phyloP scores from a whole-genome alignment of 2,888 invertebrate species.

The Alcis repandata region DNA sequence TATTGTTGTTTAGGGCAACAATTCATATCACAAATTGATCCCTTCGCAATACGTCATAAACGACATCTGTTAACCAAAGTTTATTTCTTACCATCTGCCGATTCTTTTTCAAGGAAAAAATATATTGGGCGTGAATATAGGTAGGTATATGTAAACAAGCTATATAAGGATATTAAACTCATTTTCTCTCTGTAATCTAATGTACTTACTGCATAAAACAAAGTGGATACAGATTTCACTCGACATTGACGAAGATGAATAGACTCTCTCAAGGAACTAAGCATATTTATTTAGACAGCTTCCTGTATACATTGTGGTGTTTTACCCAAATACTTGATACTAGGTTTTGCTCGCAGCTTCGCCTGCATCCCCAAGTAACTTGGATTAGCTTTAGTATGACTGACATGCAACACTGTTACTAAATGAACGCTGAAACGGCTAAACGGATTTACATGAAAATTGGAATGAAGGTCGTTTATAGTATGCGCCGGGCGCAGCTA shows the following conservation, averaged over 20 bases:
- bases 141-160: not conserved
- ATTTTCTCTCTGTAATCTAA: slow-evolving; percentile 9
- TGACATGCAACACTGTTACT: no score
- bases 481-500: no score
- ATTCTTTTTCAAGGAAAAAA: no score
- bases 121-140: no score
- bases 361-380: no score
- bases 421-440: no score
- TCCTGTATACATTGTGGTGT: slow-evolving; percentile 7
- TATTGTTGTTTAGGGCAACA: slow-evolving; percentile 15
- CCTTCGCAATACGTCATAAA: not conserved
- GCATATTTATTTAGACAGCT: slow-evolving; percentile 13
- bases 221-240: slow-evolving; percentile 33
- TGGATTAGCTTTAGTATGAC: no score
- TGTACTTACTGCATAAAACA: slow-evolving; percentile 25
- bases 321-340: not conserved
- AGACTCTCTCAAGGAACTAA: slow-evolving; percentile 23
- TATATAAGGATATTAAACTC: not conserved
- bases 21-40: slow-evolving; percentile 7
- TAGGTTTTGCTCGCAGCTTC: no score
- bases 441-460: no score
- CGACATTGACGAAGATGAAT: slow-evolving; percentile 46
- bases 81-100: not conserved
- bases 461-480: no score
- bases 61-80: not conserved